Base-by-base conservation (phyloP, 2,797 vertebrate genomes). In the Triplophysa yarkandensis region DNA sequence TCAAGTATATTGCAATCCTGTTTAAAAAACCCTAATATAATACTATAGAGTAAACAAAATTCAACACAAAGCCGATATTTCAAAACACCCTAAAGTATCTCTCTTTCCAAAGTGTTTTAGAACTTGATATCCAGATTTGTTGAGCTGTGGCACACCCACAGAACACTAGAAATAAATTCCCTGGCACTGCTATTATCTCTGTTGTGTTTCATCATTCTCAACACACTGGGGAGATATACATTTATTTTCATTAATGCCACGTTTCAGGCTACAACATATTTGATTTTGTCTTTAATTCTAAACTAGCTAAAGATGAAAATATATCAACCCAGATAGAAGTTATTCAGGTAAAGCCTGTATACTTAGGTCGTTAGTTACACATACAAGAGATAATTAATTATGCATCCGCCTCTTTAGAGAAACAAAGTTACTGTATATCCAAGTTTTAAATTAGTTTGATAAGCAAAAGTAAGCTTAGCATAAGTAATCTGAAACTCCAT, bases 301-400 rank as follows among this genome's bases (percentile, higher is more conserved):
- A 54, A 54, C 13, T 54, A 27, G 10, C 21, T 25, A 14, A 7
- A 21, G 39, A 36, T 39, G 5, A 21, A 17, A 16, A 14, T 39
- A 52, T 25, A n/a, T 36, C 13, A 68, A 68, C n/a, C n/a, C n/a
- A n/a, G n/a, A n/a, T n/a, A n/a, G n/a, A 66, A 32, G 39, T 36
- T 68, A 13, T 21, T 54, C 2, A 5, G 4, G 39, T 54, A 39
- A 25, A 14, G 19, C 17, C 10, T 41, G 19, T 28, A 44, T 21
- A 44, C 19, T 57, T 30, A 0, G 6, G 36, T 4, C 41, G 21
- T 43, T 43, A 43, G 28, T 69, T 7, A 30, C 36, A 55, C 25
- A 27, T 30, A 21, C 6, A 41, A 57, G 10, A 57, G 17, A 55
- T 43, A 52, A 17, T 36, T 23, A 52, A 52, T 46, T 46, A 66